A percentile compares a stretch with the other conserved stretches of the same genome.
phyloP scores from a whole-genome alignment of 1,140 invertebrate species.

The Orius insidiosus region DNA sequence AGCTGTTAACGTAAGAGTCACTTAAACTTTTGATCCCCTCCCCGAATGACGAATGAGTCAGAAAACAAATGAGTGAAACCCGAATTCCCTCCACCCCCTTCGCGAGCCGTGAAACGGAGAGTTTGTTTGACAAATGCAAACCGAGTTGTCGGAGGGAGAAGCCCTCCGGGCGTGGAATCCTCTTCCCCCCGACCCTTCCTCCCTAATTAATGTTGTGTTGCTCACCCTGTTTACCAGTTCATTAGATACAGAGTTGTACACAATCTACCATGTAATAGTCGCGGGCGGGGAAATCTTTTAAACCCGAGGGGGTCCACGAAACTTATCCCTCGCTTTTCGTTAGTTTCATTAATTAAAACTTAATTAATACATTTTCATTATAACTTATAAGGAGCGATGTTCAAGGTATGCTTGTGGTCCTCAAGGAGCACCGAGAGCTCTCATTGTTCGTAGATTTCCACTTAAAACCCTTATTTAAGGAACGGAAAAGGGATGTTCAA shows the following conservation, averaged over 20 bases:
- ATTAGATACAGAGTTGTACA: conserved; percentile 7
- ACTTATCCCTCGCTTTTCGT: background rate
- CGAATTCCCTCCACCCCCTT: background rate
- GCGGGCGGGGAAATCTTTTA: background rate
- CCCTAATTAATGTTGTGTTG: conserved; percentile 5
- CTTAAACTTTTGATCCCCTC: conserved; percentile 1
- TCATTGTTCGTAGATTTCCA: too few relatives aligned
- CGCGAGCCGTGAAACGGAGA: too few relatives aligned
- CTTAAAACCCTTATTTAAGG: too few relatives aligned
- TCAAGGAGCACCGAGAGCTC: too few relatives aligned
- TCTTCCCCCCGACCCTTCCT: background rate
- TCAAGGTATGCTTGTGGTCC: too few relatives aligned
- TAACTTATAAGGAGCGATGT: too few relatives aligned
- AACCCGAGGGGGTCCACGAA: background rate
- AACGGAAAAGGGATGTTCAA: too few relatives aligned
- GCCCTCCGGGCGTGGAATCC: background rate
- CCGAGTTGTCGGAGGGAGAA: background rate
- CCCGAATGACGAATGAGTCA: background rate
- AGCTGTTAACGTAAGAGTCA: background rate
- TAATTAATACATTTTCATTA: background rate
- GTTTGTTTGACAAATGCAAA: too few relatives aligned
- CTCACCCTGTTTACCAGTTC: conserved; percentile 3
- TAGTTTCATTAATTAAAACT: background rate
- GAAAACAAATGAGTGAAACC: conserved; percentile 4
- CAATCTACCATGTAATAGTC: conserved; percentile 8